Evolutionary conservation across 1,140 invertebrate genomes (phyloP).

Genomic region (Micrasema minimum): DNA sequence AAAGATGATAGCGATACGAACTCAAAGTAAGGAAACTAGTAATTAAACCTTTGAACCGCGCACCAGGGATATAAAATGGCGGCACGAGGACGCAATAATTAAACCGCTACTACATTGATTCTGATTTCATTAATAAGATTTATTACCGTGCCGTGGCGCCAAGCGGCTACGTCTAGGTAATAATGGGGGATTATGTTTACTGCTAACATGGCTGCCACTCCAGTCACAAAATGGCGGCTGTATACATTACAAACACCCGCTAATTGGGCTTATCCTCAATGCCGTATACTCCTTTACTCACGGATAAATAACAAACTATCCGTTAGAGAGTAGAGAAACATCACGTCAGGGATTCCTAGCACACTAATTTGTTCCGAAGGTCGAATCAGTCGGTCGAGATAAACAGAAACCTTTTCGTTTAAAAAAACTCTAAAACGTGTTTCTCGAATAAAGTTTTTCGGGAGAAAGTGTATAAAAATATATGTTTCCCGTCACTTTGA

Average conservation of each 20-base stretch:
- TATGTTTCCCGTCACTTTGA: too few relatives aligned
- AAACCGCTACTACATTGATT: slow-evolving; percentile 43
- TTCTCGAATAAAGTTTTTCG: too few relatives aligned
- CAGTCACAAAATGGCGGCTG: slow-evolving; percentile 31
- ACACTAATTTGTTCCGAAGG: too few relatives aligned
- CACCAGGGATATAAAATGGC: slow-evolving; percentile 27
- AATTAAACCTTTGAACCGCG: neutral
- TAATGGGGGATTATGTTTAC: slow-evolving; percentile 32
- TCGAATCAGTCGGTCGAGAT: too few relatives aligned
- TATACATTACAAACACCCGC: slow-evolving; percentile 44
- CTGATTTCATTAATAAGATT: slow-evolving; percentile 49
- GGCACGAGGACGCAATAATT: slow-evolving; percentile 24
- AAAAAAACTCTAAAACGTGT: too few relatives aligned
- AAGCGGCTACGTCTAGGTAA: slow-evolving; percentile 37
- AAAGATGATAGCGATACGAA: too few relatives aligned
- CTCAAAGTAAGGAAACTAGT: neutral
- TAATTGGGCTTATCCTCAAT: slow-evolving; percentile 44
- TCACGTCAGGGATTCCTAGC: too few relatives aligned
- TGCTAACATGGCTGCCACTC: slow-evolving; percentile 28
- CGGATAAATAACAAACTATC: neutral
- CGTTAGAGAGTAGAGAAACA: too few relatives aligned
- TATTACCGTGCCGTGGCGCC: slow-evolving; percentile 45
- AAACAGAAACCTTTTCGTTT: too few relatives aligned
- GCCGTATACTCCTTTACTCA: neutral
- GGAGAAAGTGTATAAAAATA: too few relatives aligned